Base-by-base conservation (phyloP, 2,113 vertebrate species). In the Orthonyx spaldingii region DNA sequence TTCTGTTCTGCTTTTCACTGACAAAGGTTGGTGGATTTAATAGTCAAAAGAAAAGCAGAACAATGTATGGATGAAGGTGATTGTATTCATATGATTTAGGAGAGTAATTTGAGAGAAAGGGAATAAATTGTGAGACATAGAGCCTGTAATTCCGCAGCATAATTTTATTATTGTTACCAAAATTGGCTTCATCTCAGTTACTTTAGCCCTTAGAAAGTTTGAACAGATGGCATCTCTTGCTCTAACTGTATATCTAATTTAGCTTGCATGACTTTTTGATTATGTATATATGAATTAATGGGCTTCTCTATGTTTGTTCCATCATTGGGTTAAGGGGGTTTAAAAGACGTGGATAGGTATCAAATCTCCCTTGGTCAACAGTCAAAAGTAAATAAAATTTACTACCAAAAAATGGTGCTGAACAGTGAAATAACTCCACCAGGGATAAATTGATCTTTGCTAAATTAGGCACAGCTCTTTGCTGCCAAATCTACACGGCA, bases 151-250 rank as follows among this genome's bases (percentile, higher is more conserved):
- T 91, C 82, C 23, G 3, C 47, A 30, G 66, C 70, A 59, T 82
- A 88, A 88, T 94, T 94, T 86, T 65, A 94, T 95, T 94, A 91
- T 59, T 95, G 87, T 81, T 93, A 11, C 87, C 84, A 89, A 85
- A 96, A 93, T 83, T 93, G 87, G 75, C 87, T 91, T 59, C 82
- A 70, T 92, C 90, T 94, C 93, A 47, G 82, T 55, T 90, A 82
- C 90, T 92, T 91, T 65, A 95, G 91, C 87, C 91, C 90, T 88
- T 13, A 59, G 95, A 95, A 94, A 95, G 78, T 91, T 87, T 69
- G 94, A 97, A 93, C 96, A 97, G 96, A 96, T 97, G 95, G 96
- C 47, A 63, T 69, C 55, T 87, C 93, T 46, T 94, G 87, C 95
- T 95, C 90, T 92, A 39, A 95, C 84, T 93, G 85, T 95, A 88